Evolutionary conservation across 1,140 invertebrate species (phyloP).

Genomic region (Cardiocondyla obscurior): DNA sequence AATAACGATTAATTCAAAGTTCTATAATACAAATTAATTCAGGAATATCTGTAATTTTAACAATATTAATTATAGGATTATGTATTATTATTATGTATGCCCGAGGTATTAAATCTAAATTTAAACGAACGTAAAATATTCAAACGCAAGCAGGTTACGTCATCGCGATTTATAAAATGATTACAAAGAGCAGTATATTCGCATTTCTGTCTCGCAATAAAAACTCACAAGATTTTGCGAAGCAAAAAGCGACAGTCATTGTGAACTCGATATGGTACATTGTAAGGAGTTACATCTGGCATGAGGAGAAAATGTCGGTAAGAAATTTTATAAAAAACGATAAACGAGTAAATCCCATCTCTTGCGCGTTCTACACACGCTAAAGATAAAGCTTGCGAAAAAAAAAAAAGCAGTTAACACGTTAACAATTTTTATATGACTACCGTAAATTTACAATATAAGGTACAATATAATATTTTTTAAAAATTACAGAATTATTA

Average conservation of each 20-base stretch:
- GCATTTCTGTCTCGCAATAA: background rate
- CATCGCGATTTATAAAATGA: background rate
- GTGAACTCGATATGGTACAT: background rate
- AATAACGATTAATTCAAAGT: background rate
- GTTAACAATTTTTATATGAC: conserved; percentile 52
- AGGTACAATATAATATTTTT: no score
- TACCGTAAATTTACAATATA: background rate
- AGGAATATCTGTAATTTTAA: background rate
- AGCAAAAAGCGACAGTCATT: conserved; percentile 10
- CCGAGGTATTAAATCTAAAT: background rate
- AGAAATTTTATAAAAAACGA: background rate
- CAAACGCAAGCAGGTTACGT: background rate
- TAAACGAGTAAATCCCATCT: conserved; percentile 40
- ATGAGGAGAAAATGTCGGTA: background rate
- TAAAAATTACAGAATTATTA: background rate
- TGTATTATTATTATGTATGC: background rate
- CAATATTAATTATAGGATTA: background rate
- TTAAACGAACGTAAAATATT: background rate
- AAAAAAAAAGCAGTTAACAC: conserved; percentile 47
- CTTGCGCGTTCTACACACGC: conserved; percentile 3
- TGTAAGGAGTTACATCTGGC: background rate
- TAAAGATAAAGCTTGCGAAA: conserved; percentile 15
- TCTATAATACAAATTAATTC: background rate
- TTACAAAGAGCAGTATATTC: background rate
- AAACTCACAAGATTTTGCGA: background rate